Base-by-base conservation (phyloP, 1,140 invertebrate species). In the Bicyclus anynana region DNA sequence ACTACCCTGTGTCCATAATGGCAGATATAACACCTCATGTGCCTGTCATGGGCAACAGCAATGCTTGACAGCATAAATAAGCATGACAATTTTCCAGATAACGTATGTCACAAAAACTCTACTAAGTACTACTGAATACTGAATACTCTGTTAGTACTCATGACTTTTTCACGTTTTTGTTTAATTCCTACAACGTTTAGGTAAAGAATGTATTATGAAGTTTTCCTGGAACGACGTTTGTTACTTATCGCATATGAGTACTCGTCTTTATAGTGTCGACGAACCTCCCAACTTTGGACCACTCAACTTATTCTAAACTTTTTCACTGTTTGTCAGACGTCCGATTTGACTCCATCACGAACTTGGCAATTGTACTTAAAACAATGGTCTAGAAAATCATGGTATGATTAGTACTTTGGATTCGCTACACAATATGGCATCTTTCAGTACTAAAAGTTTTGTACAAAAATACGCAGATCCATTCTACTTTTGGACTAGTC, bases 271-370 rank as follows among this genome's bases (percentile, higher is more conserved):
- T 71, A 72, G 75, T 73, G 80, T 80, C 73, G 65, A 62, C 61
- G 77, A 80, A 79, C 76, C 63, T 62, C 42, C 16, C 47, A 59
- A 62, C 51, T 51, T 2, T 17, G 6, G 16, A 40, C 29, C 10
- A 33, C 29, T 33, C 29, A 33, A 14, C 38, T 17, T 44, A 49
- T 37, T 53, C 27, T 44, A 65, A 76, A 74, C 57, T 77, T 73
- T 73, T 74, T 70, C 76, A 74, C 77, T 79, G 69, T 81, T 79
- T 77, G 60, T 73, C 70, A 66, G 62, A 61, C 65, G 52, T 23
- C 18, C 29, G 46, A 42, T 51, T 27, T 40, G 14, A 20, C 37
- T 29, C 20, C n/a, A 27, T 46, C 35, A 20, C 48, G 44, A 35
- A 62, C 20, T 56, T 51, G 37, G 29, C 49, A 57, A 23, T 54